A percentile compares a stretch with the other conserved stretches of the same genome.
Evolutionary conservation across 1,140 invertebrate genomes (phyloP).

Genomic region (Caenorhabditis tropicalis): DNA sequence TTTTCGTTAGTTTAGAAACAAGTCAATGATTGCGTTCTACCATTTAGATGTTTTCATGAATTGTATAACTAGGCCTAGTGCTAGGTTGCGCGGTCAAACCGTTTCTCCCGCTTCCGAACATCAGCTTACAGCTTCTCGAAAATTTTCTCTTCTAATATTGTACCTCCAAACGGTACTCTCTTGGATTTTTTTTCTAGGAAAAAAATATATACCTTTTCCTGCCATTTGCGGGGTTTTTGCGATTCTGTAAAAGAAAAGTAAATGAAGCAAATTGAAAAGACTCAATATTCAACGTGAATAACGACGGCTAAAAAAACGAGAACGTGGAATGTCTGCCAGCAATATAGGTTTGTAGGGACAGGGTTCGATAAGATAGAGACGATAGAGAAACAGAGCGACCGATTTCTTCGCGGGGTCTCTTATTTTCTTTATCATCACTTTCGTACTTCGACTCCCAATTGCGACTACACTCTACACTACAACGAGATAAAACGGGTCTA

Average conservation of each 20-base stretch:
- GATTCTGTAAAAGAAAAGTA: background rate
- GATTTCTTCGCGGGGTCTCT: background rate
- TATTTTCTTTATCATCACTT: background rate
- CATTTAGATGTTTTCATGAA: no score
- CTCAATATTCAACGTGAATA: background rate
- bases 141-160: no score
- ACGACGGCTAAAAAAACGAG: no score
- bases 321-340: background rate
- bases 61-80: no score
- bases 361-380: background rate
- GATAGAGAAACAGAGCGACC: background rate
- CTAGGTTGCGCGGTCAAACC: no score
- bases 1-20: no score
- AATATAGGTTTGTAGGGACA: no score
- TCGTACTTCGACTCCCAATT: background rate
- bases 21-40: no score
- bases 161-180: no score
- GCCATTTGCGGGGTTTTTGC: background rate
- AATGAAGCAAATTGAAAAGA: background rate
- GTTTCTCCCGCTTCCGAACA: no score
- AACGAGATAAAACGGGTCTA: background rate
- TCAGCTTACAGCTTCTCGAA: no score
- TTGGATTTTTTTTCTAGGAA: no score
- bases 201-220: background rate
- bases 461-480: slow-evolving; percentile 22